Percentiles rank a stretch among this genome's conserved stretches.
phyloP scores from a whole-genome alignment of 2,797 vertebrate genomes.

The Coregonus ussuriensis region DNA sequence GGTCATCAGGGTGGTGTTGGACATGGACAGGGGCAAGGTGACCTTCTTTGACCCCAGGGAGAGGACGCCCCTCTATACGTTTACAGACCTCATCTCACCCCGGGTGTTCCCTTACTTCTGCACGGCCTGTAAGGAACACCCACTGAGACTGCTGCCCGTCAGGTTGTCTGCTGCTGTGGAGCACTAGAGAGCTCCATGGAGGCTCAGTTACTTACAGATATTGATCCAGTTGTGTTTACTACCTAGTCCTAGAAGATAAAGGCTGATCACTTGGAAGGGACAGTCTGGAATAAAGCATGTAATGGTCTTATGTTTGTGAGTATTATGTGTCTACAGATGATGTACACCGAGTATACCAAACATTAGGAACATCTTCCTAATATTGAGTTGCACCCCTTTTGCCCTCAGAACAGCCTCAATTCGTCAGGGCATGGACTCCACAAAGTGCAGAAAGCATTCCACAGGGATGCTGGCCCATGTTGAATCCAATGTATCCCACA shows the following conservation, averaged over 20 bases:
- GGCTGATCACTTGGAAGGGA: not conserved
- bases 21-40: conserved; percentile 80
- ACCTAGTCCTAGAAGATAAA: not conserved
- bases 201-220: not conserved
- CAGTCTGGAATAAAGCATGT: not conserved
- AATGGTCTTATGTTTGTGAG: not conserved
- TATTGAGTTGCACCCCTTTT: too few relatives aligned
- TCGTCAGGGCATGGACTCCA: too few relatives aligned
- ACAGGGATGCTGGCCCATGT: too few relatives aligned
- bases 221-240: not conserved
- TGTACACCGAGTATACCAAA: not conserved
- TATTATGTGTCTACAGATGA: not conserved
- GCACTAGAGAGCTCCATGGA: conserved; percentile 24
- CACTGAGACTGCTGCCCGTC: conserved; percentile 70
- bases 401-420: too few relatives aligned
- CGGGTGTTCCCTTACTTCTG: conserved; percentile 79
- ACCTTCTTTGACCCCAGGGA: conserved; percentile 74
- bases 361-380: too few relatives aligned
- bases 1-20: conserved; percentile 73
- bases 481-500: too few relatives aligned
- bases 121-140: conserved; percentile 78
- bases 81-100: conserved; percentile 64
- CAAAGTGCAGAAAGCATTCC: too few relatives aligned
- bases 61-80: conserved; percentile 76
- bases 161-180: conserved; percentile 64